phyloP scores from a whole-genome alignment of 2,888 invertebrate species.

The Hartigia nigra region DNA sequence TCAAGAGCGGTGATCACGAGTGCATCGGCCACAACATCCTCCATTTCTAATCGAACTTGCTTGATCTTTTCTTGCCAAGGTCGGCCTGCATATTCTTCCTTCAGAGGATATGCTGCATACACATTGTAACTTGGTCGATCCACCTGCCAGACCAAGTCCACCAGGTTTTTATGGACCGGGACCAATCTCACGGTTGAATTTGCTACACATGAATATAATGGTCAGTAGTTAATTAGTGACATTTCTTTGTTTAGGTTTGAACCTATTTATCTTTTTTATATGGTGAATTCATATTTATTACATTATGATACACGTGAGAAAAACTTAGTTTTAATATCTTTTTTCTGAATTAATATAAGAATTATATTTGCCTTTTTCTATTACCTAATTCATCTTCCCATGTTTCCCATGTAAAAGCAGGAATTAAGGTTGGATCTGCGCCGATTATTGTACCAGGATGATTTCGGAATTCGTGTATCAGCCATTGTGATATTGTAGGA shows the following conservation, averaged over 20 bases:
- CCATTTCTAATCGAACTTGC: slow-evolving; percentile 74
- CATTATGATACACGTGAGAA: not conserved
- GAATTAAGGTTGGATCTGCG: slow-evolving; percentile 79
- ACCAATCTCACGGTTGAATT: slow-evolving; percentile 69
- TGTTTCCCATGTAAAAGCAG: slow-evolving; percentile 75
- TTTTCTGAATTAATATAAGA: not conserved
- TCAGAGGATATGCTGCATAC: slow-evolving; percentile 72
- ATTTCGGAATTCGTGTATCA: slow-evolving; percentile 65
- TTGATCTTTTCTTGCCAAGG: slow-evolving; percentile 82
- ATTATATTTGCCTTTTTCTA: not conserved
- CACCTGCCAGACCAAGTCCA: slow-evolving; percentile 83
- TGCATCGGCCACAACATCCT: slow-evolving; percentile 75
- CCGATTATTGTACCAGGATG: slow-evolving; percentile 73
- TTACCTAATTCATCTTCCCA: slow-evolving; percentile 69
- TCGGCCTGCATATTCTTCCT: slow-evolving; percentile 70
- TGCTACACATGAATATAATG: slow-evolving; percentile 32
- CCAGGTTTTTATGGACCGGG: slow-evolving; percentile 75
- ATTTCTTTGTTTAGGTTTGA: no score
- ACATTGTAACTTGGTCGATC: slow-evolving; percentile 71
- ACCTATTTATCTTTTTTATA: not conserved
- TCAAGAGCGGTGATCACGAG: slow-evolving; percentile 88
- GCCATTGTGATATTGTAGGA: slow-evolving; percentile 76
- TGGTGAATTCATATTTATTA: not conserved
- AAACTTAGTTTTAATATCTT: not conserved
- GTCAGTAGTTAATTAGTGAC: no score